phyloP scores from a whole-genome alignment of 2,888 invertebrate genomes.

The Hofmannophila pseudospretella region DNA sequence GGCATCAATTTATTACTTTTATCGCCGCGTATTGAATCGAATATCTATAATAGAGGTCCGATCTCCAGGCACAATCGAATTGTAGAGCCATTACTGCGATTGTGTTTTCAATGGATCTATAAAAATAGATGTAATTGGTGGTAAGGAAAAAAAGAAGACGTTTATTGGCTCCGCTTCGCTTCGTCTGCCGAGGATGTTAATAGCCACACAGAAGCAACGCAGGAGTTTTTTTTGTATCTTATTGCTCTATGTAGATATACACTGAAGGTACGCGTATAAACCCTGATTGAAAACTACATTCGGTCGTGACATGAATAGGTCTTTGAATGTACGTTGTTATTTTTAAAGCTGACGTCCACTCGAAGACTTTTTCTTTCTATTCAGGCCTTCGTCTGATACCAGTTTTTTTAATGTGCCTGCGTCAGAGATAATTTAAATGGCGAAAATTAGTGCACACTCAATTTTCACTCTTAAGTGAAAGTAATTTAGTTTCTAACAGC shows the following conservation, averaged over 20 bases:
- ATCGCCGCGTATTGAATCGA: conserved; percentile 37
- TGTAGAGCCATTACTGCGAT: conserved; percentile 52
- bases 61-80: conserved; percentile 37
- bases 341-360: too few relatives aligned
- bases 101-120: conserved; percentile 57
- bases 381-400: too few relatives aligned
- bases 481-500: background rate
- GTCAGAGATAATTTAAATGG: too few relatives aligned
- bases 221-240: conserved; percentile 18
- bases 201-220: conserved; percentile 41
- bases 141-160: conserved; percentile 49
- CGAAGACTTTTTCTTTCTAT: too few relatives aligned
- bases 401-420: too few relatives aligned
- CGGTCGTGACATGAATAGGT: too few relatives aligned
- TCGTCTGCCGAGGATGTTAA: conserved; percentile 32
- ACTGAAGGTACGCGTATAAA: background rate
- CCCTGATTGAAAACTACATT: background rate
- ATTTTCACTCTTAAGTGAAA: too few relatives aligned
- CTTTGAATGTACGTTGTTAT: too few relatives aligned
- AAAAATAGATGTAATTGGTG: conserved; percentile 63
- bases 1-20: conserved; percentile 23
- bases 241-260: background rate
- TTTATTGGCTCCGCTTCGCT: conserved; percentile 37
- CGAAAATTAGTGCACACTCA: too few relatives aligned
- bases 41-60: conserved; percentile 24